Base-by-base conservation (phyloP, 2,113 vertebrate genomes). In the Etheostoma cragini region DNA sequence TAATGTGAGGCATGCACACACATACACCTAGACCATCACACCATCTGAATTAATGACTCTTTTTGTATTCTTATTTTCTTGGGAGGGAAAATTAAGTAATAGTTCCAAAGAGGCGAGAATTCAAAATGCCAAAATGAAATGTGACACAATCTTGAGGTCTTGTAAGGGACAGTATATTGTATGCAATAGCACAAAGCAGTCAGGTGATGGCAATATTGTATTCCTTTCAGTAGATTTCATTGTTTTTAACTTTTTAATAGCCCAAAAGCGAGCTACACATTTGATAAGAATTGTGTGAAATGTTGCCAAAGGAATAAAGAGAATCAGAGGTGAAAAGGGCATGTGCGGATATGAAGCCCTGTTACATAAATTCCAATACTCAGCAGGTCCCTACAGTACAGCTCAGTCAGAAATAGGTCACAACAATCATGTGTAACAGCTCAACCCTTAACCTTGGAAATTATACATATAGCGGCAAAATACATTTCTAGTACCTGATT, bases 161-260 rank as follows among this genome's bases (percentile, higher is more conserved):
- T 17, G 8, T 3, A 4, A 74, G 21, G 8, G 47, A 24, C 13
- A 0, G 24, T 46, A 16, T 26, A 50, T 24, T 56, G 21, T 71
- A 58, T 93, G 92, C 80, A 91, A 61, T 93, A 77, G 69, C 91
- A 86, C 58, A 80, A 57, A 76, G n/a, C 63, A 78, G 89, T 85
- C 93, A 91, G 90, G 53, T 77, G 93, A 79, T 87, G 92, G 93
- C 92, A 90, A 79, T 90, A 76, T 91, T 91, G 91, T 61, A 89
- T 86, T 93, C 81, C 73, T 85, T 93, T 92, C 88, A 78, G 65
- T 22, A 81, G 57, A 46, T 53, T 76, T 58, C 24, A 81, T 64
- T 79, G 21, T 63, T 75, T 76, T 72, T 16, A 33, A 68, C 50
- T 78, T 81, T 38, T 60, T 10, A 38, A 64, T 67, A 19, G 50